Base-by-base conservation (phyloP, 2,888 invertebrate genomes). In the Herminia tarsipennalis region DNA sequence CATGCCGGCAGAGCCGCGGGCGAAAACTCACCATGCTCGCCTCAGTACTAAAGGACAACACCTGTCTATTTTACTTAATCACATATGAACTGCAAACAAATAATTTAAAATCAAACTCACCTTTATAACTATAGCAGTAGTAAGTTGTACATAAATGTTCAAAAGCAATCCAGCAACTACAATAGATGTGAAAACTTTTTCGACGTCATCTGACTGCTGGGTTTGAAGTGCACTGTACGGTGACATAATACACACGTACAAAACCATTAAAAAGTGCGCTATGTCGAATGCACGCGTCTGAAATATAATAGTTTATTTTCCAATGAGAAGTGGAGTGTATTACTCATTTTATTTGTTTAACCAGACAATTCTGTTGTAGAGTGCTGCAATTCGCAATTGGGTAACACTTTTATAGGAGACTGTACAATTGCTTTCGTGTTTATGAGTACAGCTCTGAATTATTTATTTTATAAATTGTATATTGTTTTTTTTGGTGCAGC, bases 81-180 rank as follows among this genome's bases (percentile, higher is more conserved):
- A n/a, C n/a, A n/a, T n/a, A n/a, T n/a, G n/a, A n/a, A n/a, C n/a
- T n/a, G n/a, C n/a, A n/a, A n/a, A n/a, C n/a, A n/a, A n/a, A n/a
- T n/a, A n/a, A n/a, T n/a, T n/a, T n/a, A n/a, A n/a, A n/a, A n/a
- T n/a, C n/a, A n/a, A n/a, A 37, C 45, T 37, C 52, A 89, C 88
- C 76, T 89, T 88, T n/a, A 79, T 73, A 48, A 81, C 69, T 41
- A 88, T 84, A 49, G 92, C 88, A 1, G 92, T 92, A 8, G 90
- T 92, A 4, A 92, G 78, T 51, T 92, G 89, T 42, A 90, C 58
- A 51, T 89, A 88, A 29, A 93, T 78, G 45, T 93, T 92, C 0
- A 92, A 49, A 13, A 91, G 33, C 33, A 92, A 72, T 2, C 86
- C 82, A 1, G 82, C 57, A 12, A 83, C 78, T 2, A 92, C 74